Evolutionary conservation across 2,797 vertebrate species (phyloP).

Genomic region (Triplophysa bombifrons): DNA sequence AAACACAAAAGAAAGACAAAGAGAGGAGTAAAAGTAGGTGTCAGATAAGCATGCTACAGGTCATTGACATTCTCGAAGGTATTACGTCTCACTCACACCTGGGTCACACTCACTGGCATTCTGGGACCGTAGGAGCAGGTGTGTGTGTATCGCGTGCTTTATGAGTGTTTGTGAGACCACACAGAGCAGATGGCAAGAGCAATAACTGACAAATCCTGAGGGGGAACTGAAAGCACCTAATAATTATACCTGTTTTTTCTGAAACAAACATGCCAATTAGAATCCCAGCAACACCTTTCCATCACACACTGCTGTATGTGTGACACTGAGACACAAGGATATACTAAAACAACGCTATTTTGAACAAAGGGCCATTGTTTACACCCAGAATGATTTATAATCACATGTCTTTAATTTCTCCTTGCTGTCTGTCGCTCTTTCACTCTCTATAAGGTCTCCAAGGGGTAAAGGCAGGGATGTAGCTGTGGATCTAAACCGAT

Average conservation of each 20-base stretch:
- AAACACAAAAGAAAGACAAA: constrained; percentile 37
- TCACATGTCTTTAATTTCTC: constrained; percentile 5
- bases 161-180: constrained; percentile 32
- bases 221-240: constrained; percentile 57
- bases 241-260: constrained; percentile 57
- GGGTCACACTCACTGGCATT: constrained; percentile 44
- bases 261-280: constrained; percentile 53
- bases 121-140: constrained; percentile 37
- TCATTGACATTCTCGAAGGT: constrained; percentile 46
- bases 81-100: constrained; percentile 52
- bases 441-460: constrained; percentile 26
- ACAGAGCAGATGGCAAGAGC: constrained; percentile 54
- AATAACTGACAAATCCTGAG: constrained; percentile 58
- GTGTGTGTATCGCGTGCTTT: constrained; percentile 43
- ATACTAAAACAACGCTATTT: constrained; percentile 26
- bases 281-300: constrained; percentile 30
- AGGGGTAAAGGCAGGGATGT: constrained; percentile 58
- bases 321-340: constrained; percentile 40
- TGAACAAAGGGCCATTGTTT: constrained; percentile 40
- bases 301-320: constrained; percentile 17
- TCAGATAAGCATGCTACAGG: constrained; percentile 47
- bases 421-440: not conserved
- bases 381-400: constrained; percentile 1
- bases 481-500: constrained; percentile 60
- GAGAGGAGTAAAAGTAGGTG: constrained; percentile 36